These are phyloP conservation scores for Psettodes erumei DNA, from an alignment of 2,113 vertebrate species.

Conservation along the genomic window DNA sequence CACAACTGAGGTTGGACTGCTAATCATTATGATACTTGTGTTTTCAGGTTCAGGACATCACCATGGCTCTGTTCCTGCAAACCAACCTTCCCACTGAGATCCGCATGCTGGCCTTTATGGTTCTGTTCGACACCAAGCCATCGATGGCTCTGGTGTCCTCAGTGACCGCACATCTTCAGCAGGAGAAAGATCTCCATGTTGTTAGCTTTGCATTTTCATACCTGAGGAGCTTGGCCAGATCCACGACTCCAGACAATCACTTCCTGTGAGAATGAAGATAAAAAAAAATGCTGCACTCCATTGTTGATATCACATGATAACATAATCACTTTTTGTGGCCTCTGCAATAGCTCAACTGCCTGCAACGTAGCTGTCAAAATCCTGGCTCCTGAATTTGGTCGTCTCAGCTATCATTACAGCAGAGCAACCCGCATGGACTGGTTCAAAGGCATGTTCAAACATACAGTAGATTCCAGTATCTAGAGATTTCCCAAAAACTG, in stretches of 20 bases:
- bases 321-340: neutral
- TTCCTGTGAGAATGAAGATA: slow-evolving; percentile 81
- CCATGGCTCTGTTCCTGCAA: slow-evolving; percentile 82
- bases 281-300: neutral
- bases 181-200: slow-evolving; percentile 84
- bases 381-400: slow-evolving; percentile 80
- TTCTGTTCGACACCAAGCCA: slow-evolving; percentile 87
- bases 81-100: slow-evolving; percentile 73
- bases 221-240: slow-evolving; percentile 81
- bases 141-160: slow-evolving; percentile 80
- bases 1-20: neutral
- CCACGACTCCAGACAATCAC: slow-evolving; percentile 79
- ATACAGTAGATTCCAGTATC: neutral
- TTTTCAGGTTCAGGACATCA: slow-evolving; percentile 85
- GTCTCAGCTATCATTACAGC: slow-evolving; percentile 82
- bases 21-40: no score
- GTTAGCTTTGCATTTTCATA: slow-evolving; percentile 86
- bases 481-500: neutral
- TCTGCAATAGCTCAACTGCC: slow-evolving; percentile 81
- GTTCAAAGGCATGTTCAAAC: slow-evolving; percentile 83
- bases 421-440: slow-evolving; percentile 74
- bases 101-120: slow-evolving; percentile 83
- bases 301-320: neutral
- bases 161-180: slow-evolving; percentile 78
- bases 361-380: slow-evolving; percentile 87